Conservation (phyloP, 2,888 invertebrate genomes). For the Acronicta psi region DNA sequence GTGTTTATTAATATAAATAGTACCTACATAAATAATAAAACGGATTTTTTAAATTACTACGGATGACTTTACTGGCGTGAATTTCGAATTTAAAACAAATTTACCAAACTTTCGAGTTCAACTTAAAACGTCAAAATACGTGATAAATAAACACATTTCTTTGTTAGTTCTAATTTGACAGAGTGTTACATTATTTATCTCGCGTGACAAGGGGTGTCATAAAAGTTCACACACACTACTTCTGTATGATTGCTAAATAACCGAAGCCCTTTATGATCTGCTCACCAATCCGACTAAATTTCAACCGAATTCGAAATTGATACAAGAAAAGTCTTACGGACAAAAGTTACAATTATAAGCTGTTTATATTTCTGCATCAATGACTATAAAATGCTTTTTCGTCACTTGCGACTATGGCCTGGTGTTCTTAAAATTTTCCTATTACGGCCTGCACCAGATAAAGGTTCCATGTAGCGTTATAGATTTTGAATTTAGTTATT, state of each 20-base stretch:
- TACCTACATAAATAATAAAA: background rate
- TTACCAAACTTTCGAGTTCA: background rate
- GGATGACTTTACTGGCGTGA: background rate
- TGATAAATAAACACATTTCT: too few species aligned
- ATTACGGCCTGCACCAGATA: slow-evolving; percentile 79
- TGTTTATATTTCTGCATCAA: slow-evolving; percentile 24
- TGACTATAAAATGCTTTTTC: slow-evolving; percentile 36
- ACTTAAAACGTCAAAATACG: background rate
- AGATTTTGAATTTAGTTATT: slow-evolving; percentile 72
- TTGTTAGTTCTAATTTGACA: too few species aligned
- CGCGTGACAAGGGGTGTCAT: too few species aligned
- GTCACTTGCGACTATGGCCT: slow-evolving; percentile 42
- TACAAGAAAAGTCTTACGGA: background rate
- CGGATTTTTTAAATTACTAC: too few species aligned
- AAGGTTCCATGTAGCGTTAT: slow-evolving; percentile 84
- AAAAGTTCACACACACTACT: too few species aligned
- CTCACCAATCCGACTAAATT: too few species aligned
- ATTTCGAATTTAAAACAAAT: background rate
- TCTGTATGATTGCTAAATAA: too few species aligned
- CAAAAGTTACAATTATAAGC: background rate
- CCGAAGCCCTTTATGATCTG: too few species aligned
- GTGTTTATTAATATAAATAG: slow-evolving; percentile 28
- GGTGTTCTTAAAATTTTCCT: slow-evolving; percentile 46
- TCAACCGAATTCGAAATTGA: background rate
- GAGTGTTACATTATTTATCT: too few species aligned